Percentiles rank a stretch among this genome's conserved stretches.
These are phyloP conservation scores for Endotricha flammealis DNA, from an alignment of 2,888 invertebrate genomes.

Conservation along the genomic window DNA sequence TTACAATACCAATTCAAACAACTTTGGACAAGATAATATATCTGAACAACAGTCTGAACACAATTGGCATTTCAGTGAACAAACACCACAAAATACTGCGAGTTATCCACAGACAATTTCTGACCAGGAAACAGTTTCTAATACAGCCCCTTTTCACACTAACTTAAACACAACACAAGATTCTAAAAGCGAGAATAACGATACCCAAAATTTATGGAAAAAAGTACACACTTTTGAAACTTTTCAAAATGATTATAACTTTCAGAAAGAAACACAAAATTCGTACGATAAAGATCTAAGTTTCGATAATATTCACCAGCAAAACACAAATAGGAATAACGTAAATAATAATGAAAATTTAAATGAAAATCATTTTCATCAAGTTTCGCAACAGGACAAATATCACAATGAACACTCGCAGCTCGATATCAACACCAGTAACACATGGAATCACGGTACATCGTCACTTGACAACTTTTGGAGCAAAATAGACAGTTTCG, in stretches of 20 bases:
- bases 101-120: not conserved
- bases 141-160: not conserved
- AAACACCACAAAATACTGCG: not conserved
- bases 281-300: not conserved
- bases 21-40: not conserved
- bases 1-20: constrained; percentile 2
- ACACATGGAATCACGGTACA: constrained; percentile 6
- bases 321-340: not conserved
- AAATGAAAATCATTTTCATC: not conserved
- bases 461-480: constrained; percentile 15
- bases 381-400: not conserved
- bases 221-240: constrained; percentile 21
- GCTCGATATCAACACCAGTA: not conserved
- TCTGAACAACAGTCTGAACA: constrained; percentile 8
- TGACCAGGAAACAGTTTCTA: not conserved
- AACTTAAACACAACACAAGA: not conserved
- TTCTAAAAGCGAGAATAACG: not conserved
- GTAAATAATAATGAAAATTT: not conserved
- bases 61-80: not conserved
- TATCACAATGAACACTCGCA: not conserved
- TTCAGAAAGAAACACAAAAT: not conserved
- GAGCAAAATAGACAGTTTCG: constrained; percentile 15
- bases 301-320: not conserved
- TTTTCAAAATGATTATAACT: not conserved
- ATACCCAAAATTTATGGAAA: constrained; percentile 19